Evolutionary conservation across 2,888 invertebrate species (phyloP).

Genomic region (Oligia strigilis): DNA sequence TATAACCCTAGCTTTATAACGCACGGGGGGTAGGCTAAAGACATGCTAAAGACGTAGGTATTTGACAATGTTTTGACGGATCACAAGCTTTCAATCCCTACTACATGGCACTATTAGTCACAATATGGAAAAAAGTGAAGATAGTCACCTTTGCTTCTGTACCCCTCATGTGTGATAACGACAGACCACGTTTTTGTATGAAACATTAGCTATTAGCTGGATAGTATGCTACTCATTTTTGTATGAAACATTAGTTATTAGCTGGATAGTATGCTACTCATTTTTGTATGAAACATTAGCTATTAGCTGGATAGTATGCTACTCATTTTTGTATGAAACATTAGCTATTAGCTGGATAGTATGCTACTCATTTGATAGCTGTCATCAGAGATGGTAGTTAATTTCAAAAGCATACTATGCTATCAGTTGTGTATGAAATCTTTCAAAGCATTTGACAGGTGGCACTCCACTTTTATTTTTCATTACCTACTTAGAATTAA

Average conservation of each 20-base stretch:
- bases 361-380: constrained; percentile 12
- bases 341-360: neutral
- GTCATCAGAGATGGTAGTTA: neutral
- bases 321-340: constrained; percentile 32
- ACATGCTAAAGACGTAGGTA: no score
- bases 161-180: no score
- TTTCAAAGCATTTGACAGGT: constrained; percentile 19
- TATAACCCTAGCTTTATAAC: no score
- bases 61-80: no score
- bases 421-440: constrained; percentile 4
- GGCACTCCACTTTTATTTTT: constrained; percentile 12
- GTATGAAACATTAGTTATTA: constrained; percentile 10
- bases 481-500: constrained; percentile 43
- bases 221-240: constrained; percentile 8
- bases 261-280: constrained; percentile 1
- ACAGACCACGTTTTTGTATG: constrained; percentile 30
- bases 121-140: no score
- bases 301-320: neutral
- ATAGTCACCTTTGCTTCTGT: no score
- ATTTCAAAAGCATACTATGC: neutral
- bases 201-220: constrained; percentile 2
- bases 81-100: no score
- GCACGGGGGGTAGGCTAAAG: no score
- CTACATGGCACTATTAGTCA: no score
- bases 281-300: constrained; percentile 18